Base-by-base conservation (phyloP, 2,888 invertebrate species). In the Erebia ligea region DNA sequence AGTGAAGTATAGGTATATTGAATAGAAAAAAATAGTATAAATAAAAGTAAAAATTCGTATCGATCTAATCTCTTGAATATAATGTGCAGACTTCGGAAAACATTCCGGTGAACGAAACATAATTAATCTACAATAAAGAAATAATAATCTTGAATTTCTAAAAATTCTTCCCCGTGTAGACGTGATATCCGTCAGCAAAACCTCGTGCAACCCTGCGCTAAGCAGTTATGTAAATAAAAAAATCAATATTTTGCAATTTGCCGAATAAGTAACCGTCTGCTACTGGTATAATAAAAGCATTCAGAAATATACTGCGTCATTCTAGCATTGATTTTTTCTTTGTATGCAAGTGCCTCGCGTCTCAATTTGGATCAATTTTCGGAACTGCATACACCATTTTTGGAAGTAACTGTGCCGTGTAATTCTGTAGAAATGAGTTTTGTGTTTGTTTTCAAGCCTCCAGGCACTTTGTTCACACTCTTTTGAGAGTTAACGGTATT, bases 191-290 rank as follows among this genome's bases (percentile, higher is more conserved):
- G 21, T 56, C 66, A 66, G 42, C 52, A 17, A 19, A 64, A 42
- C 40, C 15, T 9, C 34, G 5, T 25, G 1, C 5, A 65, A 56
- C 40, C 21, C 13, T 13, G 56, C 10, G 45, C 65, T 42, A 65
- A 65, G 42, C 40, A 65, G 17, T 54, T 65, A 56, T 42, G 42
- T 42, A 65, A 66, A 45, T 45, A 9, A 66, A 9, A 66, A 57
- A 57, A 56, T 56, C 54, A 66, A 66, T 66, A 66, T 66, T 66
- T 56, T 17, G 56, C 54, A 66, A 66, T 66, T 45, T 66, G 56
- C 40, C 66, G 66, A 66, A 66, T 57, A 57, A 54, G 54, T 40
- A 40, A 54, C 52, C 52, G 21, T 13, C 61, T 62, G 21, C 9
- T 64, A 15, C 54, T 5, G 25, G 50, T 34, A 34, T 40, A 64